Evolutionary conservation across 1,140 invertebrate species (phyloP).

Genomic region (Drosophila punjabiensis): DNA sequence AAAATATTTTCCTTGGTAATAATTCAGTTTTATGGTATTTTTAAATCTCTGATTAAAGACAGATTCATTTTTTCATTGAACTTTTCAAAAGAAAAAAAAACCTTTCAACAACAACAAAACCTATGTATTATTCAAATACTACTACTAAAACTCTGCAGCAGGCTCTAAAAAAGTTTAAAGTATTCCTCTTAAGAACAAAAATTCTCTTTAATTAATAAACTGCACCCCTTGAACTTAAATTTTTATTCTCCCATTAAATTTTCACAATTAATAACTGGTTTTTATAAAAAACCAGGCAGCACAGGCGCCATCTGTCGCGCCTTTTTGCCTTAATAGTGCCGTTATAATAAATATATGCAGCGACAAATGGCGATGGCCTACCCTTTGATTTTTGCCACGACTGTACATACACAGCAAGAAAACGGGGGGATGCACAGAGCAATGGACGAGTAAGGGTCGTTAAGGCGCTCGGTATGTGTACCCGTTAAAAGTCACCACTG

Average conservation of each 20-base stretch:
- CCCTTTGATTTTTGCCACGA: constrained; percentile 54
- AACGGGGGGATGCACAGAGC: constrained; percentile 24
- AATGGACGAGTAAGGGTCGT: constrained; percentile 16
- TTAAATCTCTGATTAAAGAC: too few relatives aligned
- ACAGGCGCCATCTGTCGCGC: constrained; percentile 27
- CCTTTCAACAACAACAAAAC: too few relatives aligned
- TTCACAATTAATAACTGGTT: not conserved
- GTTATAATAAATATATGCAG: not conserved
- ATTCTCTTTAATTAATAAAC: not conserved
- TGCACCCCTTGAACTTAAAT: too few relatives aligned
- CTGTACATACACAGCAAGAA: constrained; percentile 74
- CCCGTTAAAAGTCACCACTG: constrained; percentile 75
- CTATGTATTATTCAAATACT: too few relatives aligned
- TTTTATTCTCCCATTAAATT: not conserved
- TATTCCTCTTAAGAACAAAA: not conserved
- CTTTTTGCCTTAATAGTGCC: constrained; percentile 8
- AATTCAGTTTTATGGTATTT: too few relatives aligned
- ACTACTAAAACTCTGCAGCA: not conserved
- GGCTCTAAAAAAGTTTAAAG: not conserved
- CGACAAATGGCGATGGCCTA: not conserved
- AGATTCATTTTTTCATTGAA: not conserved
- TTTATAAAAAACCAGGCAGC: not conserved
- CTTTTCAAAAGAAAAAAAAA: too few relatives aligned
- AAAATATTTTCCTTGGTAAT: too few relatives aligned
- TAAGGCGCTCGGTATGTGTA: constrained; percentile 24